Conservation (phyloP, 2,797 vertebrate genomes). For the Lateolabrax maculatus region DNA sequence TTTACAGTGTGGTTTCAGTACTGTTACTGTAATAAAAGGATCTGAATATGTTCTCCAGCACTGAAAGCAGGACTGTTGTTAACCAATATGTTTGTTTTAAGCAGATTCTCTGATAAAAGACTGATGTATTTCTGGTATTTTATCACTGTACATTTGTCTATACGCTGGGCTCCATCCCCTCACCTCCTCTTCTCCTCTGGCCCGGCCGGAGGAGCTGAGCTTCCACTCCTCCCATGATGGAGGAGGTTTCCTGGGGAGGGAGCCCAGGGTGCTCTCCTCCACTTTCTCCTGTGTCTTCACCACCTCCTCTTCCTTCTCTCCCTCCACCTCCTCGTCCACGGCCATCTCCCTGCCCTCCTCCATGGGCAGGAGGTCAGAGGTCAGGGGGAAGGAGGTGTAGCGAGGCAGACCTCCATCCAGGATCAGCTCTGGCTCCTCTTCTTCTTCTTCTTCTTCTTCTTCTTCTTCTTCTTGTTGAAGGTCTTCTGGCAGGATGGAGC, state of each 20-base stretch:
- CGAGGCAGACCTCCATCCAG: conserved; percentile 84
- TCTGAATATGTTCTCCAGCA: too few relatives aligned
- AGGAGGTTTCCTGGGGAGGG: conserved; percentile 55
- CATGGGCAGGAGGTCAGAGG: conserved; percentile 44
- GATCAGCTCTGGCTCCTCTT: conserved; percentile 87
- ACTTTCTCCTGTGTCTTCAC: conserved; percentile 7
- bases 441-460: conserved; percentile 87
- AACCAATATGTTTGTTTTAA: too few relatives aligned
- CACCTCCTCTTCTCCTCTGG: conserved; percentile 61
- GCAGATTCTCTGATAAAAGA: too few relatives aligned
- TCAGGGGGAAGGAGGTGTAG: conserved; percentile 67
- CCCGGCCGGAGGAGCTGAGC: conserved; percentile 38
- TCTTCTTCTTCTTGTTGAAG: conserved; percentile 75
- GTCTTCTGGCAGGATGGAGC: conserved; percentile 76
- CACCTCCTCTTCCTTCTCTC: conserved; percentile 47
- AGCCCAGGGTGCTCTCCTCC: conserved; percentile 14
- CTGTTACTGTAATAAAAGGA: too few relatives aligned
- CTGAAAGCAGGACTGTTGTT: too few relatives aligned
- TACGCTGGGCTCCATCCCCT: background rate
- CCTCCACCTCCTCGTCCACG: conserved; percentile 89
- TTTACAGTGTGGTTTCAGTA: too few relatives aligned
- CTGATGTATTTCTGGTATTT: too few relatives aligned
- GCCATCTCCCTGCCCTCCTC: conserved; percentile 89
- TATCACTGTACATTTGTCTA: too few relatives aligned
- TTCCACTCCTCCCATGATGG: conserved; percentile 77